Conservation (phyloP, 2,888 invertebrate species). For the Tigriopus californicus region DNA sequence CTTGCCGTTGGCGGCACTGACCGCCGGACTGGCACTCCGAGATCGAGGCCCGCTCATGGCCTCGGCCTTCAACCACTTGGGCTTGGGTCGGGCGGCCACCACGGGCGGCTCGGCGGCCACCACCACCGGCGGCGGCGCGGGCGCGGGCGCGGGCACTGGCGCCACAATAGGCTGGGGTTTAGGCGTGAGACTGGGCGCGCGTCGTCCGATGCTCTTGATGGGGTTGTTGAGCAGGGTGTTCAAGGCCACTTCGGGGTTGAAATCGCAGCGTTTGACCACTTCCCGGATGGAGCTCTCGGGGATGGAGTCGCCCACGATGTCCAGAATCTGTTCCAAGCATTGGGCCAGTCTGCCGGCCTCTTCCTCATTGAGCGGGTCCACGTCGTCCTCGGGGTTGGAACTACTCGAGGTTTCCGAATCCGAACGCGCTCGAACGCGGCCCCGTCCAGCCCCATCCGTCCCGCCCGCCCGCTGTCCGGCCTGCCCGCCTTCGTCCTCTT, state of each 20-base stretch:
- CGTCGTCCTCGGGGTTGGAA: no score
- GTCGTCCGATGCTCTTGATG: not conserved
- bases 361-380: not conserved
- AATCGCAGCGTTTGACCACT: not conserved
- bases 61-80: not conserved
- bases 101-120: not conserved
- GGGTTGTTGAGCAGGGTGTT: not conserved
- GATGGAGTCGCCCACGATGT: slow-evolving; percentile 3
- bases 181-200: no score
- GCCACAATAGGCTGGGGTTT: not conserved
- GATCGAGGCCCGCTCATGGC: not conserved
- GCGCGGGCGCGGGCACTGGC: not conserved
- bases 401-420: no score
- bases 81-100: not conserved
- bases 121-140: not conserved
- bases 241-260: not conserved
- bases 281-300: not conserved
- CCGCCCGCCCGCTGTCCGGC: not conserved
- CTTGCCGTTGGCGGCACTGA: no score
- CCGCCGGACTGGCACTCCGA: no score
- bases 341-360: not conserved
- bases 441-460: not conserved
- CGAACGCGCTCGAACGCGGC: not conserved
- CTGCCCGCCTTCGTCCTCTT: not conserved
- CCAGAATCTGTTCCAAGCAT: slow-evolving; percentile 1